These are phyloP conservation scores for Amazona vittata DNA, from an alignment of 2,113 vertebrate genomes.

Conservation along the genomic window DNA sequence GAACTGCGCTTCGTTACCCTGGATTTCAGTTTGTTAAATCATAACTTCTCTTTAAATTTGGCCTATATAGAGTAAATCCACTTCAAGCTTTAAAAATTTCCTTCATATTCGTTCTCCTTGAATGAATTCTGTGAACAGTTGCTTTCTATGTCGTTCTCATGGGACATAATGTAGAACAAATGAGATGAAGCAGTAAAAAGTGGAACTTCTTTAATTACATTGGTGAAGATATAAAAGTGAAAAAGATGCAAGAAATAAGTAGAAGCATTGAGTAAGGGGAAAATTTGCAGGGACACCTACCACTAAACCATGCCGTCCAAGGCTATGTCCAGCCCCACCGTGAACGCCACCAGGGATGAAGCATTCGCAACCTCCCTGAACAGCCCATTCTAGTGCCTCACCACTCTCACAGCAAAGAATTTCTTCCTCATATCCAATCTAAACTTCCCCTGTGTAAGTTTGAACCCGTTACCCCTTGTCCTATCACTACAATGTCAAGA, in stretches of 20 bases:
- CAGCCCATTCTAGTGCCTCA: too few species aligned
- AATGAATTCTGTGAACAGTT: background rate
- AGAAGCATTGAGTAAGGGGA: background rate
- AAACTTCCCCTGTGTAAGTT: too few species aligned
- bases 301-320: too few species aligned
- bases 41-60: conserved; percentile 15
- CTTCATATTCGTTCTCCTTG: background rate
- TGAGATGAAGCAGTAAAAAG: background rate
- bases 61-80: background rate
- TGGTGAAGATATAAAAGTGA: background rate
- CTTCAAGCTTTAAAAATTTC: background rate
- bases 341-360: too few species aligned
- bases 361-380: too few species aligned
- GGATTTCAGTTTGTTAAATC: background rate
- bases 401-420: too few species aligned
- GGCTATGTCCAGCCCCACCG: too few species aligned
- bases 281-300: background rate
- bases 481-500: background rate
- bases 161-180: background rate
- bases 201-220: background rate
- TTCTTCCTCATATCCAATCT: too few species aligned
- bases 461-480: too few species aligned
- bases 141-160: background rate
- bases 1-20: background rate
- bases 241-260: background rate